Percentiles rank a stretch among this genome's conserved stretches.
These are phyloP conservation scores for Drosophila multiciliata DNA, from an alignment of 2,888 invertebrate species.

Conservation along the genomic window DNA sequence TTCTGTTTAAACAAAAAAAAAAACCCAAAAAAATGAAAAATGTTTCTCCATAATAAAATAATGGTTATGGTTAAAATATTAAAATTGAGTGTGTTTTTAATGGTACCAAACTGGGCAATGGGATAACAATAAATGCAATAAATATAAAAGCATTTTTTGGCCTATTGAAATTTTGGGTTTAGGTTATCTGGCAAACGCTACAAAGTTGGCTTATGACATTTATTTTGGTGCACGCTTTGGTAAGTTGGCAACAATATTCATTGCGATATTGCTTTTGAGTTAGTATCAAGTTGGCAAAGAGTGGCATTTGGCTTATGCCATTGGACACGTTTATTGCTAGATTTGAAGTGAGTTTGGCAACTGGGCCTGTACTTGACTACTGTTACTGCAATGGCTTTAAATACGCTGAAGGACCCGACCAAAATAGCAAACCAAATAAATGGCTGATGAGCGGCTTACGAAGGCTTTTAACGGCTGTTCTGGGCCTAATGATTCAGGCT, in stretches of 20 bases:
- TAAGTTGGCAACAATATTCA: conserved; percentile 13
- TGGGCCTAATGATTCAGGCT: conserved; percentile 53
- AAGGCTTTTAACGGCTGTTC: conserved; percentile 1
- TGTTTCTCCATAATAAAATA: conserved; percentile 79
- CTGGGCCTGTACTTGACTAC: not conserved
- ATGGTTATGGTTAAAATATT: conserved; percentile 74
- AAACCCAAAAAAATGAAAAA: conserved; percentile 62
- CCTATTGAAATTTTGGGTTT: conserved; percentile 6
- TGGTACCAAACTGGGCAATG: conserved; percentile 6
- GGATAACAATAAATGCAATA: conserved; percentile 6
- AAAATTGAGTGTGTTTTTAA: conserved; percentile 2
- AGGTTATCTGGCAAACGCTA: conserved; percentile 3
- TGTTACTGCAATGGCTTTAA: conserved; percentile 5
- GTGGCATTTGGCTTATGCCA: conserved; percentile 1
- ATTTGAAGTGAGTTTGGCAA: conserved; percentile 11
- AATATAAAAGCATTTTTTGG: not conserved
- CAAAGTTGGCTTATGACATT: not conserved
- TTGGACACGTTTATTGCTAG: not conserved
- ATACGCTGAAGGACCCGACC: conserved; percentile 7
- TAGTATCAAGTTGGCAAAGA: conserved; percentile 6
- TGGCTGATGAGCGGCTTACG: not conserved
- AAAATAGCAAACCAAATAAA: conserved; percentile 5
- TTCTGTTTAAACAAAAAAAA: conserved; percentile 67
- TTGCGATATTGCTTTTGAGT: conserved; percentile 8
- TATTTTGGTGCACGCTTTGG: not conserved